Conservation (phyloP, 1,140 invertebrate genomes). For the Daktulosphaira vitifoliae region DNA sequence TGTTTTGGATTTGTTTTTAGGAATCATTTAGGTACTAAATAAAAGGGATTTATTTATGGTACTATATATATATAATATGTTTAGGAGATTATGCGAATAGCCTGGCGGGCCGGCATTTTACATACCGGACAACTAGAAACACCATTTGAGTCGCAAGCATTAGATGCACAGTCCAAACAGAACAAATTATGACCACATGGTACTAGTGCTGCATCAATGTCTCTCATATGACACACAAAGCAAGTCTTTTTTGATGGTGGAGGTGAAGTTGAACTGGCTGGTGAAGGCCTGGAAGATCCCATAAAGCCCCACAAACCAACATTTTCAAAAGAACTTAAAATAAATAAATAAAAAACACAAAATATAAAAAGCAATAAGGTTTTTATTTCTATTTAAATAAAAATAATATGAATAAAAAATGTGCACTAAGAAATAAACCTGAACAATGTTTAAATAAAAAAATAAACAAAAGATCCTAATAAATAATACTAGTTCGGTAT, state of each 20-base stretch:
- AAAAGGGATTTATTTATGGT: constrained; percentile 33
- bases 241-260: constrained; percentile 65
- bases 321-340: constrained; percentile 55
- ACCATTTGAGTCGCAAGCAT: constrained; percentile 45
- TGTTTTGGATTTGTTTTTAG: constrained; percentile 27
- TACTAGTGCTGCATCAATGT: constrained; percentile 78
- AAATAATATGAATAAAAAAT: constrained; percentile 32
- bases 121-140: constrained; percentile 66
- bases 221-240: constrained; percentile 74
- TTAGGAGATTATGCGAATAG: constrained; percentile 61
- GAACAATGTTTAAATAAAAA: constrained; percentile 33
- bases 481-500: constrained; percentile 34
- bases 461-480: constrained; percentile 33
- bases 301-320: constrained; percentile 43
- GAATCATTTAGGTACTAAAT: constrained; percentile 34
- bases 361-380: constrained; percentile 28
- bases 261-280: constrained; percentile 55
- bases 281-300: constrained; percentile 44
- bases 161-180: constrained; percentile 78
- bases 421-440: constrained; percentile 33
- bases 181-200: constrained; percentile 92
- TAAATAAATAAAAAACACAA: constrained; percentile 27
- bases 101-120: constrained; percentile 68
- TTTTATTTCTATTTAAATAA: constrained; percentile 30
- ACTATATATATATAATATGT: constrained; percentile 7